Percentiles rank a stretch among this genome's conserved stretches.
These are phyloP conservation scores for Pseudochirops cupreus DNA, from an alignment of 2,797 vertebrate genomes.

Conservation along the genomic window DNA sequence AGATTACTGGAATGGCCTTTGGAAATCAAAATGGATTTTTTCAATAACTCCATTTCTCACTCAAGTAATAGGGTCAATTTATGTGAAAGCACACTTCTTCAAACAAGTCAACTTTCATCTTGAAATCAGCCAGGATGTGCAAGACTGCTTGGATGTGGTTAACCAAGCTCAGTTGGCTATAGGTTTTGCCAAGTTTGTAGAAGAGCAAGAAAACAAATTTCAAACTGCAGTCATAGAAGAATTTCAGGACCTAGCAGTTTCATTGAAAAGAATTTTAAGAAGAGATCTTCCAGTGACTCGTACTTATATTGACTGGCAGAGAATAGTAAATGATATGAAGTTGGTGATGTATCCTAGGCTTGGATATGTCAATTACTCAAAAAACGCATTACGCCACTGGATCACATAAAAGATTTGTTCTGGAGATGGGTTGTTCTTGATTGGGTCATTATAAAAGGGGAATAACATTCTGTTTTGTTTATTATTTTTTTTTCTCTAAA, in stretches of 20 bases:
- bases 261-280: constrained; percentile 59
- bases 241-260: constrained; percentile 77
- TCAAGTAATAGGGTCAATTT: constrained; percentile 65
- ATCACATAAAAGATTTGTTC: constrained; percentile 76
- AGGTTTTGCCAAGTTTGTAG: constrained; percentile 79
- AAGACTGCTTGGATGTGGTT: constrained; percentile 73
- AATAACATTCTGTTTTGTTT: neutral
- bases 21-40: constrained; percentile 80
- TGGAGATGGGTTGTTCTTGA: constrained; percentile 23
- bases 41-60: constrained; percentile 65
- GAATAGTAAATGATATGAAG: constrained; percentile 73
- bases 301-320: constrained; percentile 77
- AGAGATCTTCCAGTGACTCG: constrained; percentile 80
- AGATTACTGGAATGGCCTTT: constrained; percentile 74
- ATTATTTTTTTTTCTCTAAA: neutral
- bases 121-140: constrained; percentile 68
- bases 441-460: neutral
- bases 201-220: constrained; percentile 82
- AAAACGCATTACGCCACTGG: constrained; percentile 79
- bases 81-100: constrained; percentile 74
- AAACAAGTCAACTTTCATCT: constrained; percentile 70
- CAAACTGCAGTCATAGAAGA: constrained; percentile 78
- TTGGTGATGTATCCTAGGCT: constrained; percentile 79
- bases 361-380: constrained; percentile 77
- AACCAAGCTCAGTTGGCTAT: constrained; percentile 80